Base-by-base conservation (phyloP, 2,797 vertebrate genomes). In the Gobionotothen gibberifrons region DNA sequence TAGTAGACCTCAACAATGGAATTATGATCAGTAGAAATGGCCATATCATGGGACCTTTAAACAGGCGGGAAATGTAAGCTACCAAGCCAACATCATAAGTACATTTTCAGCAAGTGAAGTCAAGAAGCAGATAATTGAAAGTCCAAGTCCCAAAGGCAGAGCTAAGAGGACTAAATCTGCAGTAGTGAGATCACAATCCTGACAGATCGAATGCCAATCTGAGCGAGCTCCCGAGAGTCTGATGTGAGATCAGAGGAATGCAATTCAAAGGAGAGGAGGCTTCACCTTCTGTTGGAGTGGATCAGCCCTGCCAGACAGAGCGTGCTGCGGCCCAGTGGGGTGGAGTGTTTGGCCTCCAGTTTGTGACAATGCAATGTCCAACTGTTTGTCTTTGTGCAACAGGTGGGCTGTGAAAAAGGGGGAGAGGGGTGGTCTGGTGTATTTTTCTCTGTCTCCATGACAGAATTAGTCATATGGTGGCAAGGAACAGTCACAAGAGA, bases 341-440 rank as follows among this genome's bases (percentile, higher is more conserved):
- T 69, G 70, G 61, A 82, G 77, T 74, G 74, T 73, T 74, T 82
- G 78, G 69, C 70, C 81, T 75, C 68, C 69, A 54, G 40, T 80
- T 83, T 88, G 60, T 80, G 90, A 93, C 92, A 94, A 94, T 91
- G 90, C 82, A 88, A 84, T 85, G 85, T 87, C 82, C 91, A 90
- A 91, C 88, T 90, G 89, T 90, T 88, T 89, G 90, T 91, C 87
- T 85, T 51, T 83, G 78, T 76, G 81, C 67, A 74, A 94, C 94
- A 94, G 94, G 94, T 95, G 94, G 85, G 78, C 42, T 12, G 70
- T 66, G 76, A 74, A 69, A 17, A 36, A 36, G 32, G 61, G 61
- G 74, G 70, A 69, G 79, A 49, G 85, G 76, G 83, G 58, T n/a
- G 51, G 81, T 76, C 83, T 85, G 75, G 74, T 80, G 77, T 90